Evolutionary conservation across 2,113 vertebrate species (phyloP).

Genomic region (Sander vitreus): DNA sequence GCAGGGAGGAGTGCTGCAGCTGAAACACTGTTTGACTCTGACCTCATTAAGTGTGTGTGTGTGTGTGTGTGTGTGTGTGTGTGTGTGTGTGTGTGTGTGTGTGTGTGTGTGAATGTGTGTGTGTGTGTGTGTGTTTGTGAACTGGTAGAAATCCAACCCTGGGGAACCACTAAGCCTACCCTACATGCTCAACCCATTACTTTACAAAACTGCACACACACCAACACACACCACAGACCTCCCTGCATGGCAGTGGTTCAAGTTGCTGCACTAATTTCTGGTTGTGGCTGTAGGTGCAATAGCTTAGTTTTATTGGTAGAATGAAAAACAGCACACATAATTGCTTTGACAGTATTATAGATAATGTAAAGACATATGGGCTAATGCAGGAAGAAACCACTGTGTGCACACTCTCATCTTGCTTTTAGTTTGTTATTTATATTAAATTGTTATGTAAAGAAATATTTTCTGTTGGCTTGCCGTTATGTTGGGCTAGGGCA

Average conservation of each 20-base stretch:
- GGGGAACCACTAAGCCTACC: constrained; percentile 76
- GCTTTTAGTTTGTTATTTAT: constrained; percentile 32
- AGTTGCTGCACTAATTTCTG: constrained; percentile 54
- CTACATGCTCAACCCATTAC: constrained; percentile 80
- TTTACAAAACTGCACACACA: constrained; percentile 78
- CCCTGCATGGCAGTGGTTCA: constrained; percentile 67
- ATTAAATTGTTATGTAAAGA: constrained; percentile 1
- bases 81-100: constrained; percentile 36
- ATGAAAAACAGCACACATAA: constrained; percentile 68
- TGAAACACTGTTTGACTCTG: constrained; percentile 77
- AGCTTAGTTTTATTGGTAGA: constrained; percentile 70
- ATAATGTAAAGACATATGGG: constrained; percentile 49
- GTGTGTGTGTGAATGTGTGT: constrained; percentile 46
- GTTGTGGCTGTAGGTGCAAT: constrained; percentile 67
- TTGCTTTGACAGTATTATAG: constrained; percentile 67
- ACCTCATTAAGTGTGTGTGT: constrained; percentile 78
- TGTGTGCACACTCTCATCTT: constrained; percentile 36
- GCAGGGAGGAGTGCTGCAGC: constrained; percentile 71
- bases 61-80: constrained; percentile 34
- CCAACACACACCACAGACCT: constrained; percentile 65
- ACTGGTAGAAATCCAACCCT: constrained; percentile 76
- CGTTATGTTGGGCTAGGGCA: constrained; percentile 4
- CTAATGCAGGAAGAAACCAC: constrained; percentile 44
- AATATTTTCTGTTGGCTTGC: constrained; percentile 28
- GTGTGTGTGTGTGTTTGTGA: constrained; percentile 19